Evolutionary conservation across 2,888 invertebrate species (phyloP), one percentile per base, ranked within the genome.

Genomic region (Nomada ferruginata): DNA sequence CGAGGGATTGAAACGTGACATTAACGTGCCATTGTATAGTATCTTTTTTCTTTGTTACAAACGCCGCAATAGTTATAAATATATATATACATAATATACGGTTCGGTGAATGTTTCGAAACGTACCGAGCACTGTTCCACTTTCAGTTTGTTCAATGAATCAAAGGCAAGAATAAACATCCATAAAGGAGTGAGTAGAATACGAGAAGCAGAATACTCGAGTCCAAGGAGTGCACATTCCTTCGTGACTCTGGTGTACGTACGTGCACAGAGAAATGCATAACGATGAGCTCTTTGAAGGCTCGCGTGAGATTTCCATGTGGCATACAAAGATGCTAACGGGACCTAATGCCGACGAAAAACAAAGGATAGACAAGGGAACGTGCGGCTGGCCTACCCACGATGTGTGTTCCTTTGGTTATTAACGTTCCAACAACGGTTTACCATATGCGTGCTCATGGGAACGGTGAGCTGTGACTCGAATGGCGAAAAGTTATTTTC

Each of bases 291-390:
- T 60, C 13, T 44, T 55, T 7, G 53, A 42, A 64, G 52, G 53
- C 63, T 52, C 61, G 70, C 79, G 79, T 63, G 79, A 69, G 79
- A 86, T 86, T 81, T 79, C 73, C 85, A 82, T 83, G 70, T 65
- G 77, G 73, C 82, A 76, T 84, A 85, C 81, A 70, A 76, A 82
- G 78, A 70, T 75, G 68, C 72, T 87, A 87, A 87, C 87, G 87
- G 87, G 73, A 87, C 64, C 61, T 60, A 81, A 73, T 20, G 63
- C 65, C 69, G 20, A 83, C 76, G 74, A 79, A 79, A 81, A 82
- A 80, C 84, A 79, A 84, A 83, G 76, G 68, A 84, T 66, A 80
- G 79, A 82, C 52, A 73, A 57, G 26, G 66, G 64, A 64, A 83
- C 71, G 80, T 53, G 53, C 44, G 77, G n/a, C 59, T 79, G 80